Base-by-base conservation (phyloP, 2,797 vertebrate species). In the Rachycentron canadum region DNA sequence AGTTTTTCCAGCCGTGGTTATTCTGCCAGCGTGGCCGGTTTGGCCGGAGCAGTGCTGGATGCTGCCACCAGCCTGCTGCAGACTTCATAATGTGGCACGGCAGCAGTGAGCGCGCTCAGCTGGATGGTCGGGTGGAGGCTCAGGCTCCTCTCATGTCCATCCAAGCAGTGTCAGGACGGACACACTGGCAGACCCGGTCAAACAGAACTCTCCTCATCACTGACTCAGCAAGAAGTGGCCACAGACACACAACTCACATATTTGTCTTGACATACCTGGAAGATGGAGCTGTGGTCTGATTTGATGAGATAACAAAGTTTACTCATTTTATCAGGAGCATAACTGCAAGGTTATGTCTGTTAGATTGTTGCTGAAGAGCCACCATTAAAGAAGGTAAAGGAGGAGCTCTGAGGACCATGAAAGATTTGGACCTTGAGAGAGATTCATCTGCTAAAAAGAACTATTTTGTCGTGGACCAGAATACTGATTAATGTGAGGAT, bases 1-100 rank as follows among this genome's bases (percentile, higher is more conserved):
- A 77, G 49, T 40, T 74, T 82, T 78, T 58, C 79, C 76, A 78
- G 62, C 34, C 58, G 10, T 13, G 25, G 53, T 55, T 30, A 12
- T 49, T 61, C 50, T 89, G 82, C 91, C 90, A 91, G 84, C 84
- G 62, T 82, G 86, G 89, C 84, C n/a, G 38, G 21, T 84, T 88
- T 84, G 86, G 88, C 82, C 2, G 10, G 4, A 10, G 62, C 26
- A 69, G 62, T 7, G 47, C 45, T 62, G 65, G 68, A 57, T 23
- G 65, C 60, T 81, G 73, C 81, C 72, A 57, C 65, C 11, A 41
- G 58, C 40, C 60, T 58, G 34, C 57, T 72, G 83, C 62, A 83
- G 69, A 76, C 14, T 73, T 55, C 62, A 32, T 5, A 45, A 53
- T 73, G 76, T 19, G 45, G 66, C 69, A 25, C 1, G 41, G 77